phyloP scores from a whole-genome alignment of 2,113 vertebrate species.

The Mesoclemmys tuberculata region DNA sequence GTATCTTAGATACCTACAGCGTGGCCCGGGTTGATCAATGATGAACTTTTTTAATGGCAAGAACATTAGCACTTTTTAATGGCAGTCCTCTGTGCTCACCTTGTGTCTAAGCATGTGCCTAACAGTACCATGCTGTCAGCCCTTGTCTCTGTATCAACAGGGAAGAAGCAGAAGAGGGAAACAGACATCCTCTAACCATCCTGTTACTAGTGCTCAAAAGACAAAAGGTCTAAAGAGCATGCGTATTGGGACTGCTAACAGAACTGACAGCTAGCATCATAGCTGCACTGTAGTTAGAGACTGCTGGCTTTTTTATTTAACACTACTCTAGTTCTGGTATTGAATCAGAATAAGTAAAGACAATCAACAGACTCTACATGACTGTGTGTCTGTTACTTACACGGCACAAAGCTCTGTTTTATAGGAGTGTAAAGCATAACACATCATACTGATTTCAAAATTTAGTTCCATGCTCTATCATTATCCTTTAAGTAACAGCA shows the following conservation, averaged over 20 bases:
- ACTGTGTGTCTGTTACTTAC: not conserved
- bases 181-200: not conserved
- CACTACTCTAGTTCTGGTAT: not conserved
- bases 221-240: not conserved
- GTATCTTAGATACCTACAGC: not conserved
- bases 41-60: constrained; percentile 16
- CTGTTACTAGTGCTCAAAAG: not conserved
- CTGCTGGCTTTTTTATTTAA: not conserved
- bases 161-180: not conserved
- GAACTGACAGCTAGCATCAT: not conserved
- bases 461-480: not conserved
- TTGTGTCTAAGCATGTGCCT: not conserved
- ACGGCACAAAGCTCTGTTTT: not conserved
- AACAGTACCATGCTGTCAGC: not conserved
- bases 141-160: rapidly evolving
- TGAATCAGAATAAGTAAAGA: not conserved
- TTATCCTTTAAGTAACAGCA: not conserved
- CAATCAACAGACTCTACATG: not conserved
- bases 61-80: not conserved
- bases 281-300: not conserved
- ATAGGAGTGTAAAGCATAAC: not conserved
- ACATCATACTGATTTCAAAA: not conserved
- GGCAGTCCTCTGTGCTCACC: not conserved
- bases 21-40: not conserved
- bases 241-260: not conserved